Percentiles rank a stretch among this genome's conserved stretches.
phyloP scores from a whole-genome alignment of 2,888 invertebrate genomes.

The Ophion ellenae region DNA sequence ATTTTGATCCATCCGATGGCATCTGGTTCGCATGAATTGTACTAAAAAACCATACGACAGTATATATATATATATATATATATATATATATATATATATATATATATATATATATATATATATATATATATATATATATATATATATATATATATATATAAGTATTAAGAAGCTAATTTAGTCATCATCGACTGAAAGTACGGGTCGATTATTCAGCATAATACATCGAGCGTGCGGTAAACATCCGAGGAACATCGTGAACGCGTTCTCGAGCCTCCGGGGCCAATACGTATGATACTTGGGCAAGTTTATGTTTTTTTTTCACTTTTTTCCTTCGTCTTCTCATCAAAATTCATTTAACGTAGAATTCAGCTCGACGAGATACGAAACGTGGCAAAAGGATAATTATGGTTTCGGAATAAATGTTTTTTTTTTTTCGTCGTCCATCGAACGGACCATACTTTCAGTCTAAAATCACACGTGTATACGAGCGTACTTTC shows the following conservation, averaged over 20 bases:
- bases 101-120: neutral
- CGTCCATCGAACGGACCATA: neutral
- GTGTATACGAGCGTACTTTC: neutral
- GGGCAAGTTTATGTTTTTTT: constrained; percentile 10
- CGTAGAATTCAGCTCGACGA: constrained; percentile 75
- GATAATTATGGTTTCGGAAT: constrained; percentile 52
- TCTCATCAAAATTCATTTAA: constrained; percentile 81
- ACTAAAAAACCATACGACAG: too few species aligned
- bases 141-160: neutral
- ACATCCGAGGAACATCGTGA: constrained; percentile 40
- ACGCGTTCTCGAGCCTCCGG: constrained; percentile 37
- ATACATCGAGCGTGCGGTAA: constrained; percentile 33
- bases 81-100: neutral
- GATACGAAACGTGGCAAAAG: constrained; percentile 46
- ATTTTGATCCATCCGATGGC: too few species aligned
- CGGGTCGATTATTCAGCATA: constrained; percentile 48
- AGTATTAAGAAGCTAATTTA: constrained; percentile 48
- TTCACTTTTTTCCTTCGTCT: neutral
- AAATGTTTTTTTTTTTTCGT: constrained; percentile 13
- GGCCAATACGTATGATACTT: constrained; percentile 5
- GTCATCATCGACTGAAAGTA: constrained; percentile 39
- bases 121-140: too few species aligned
- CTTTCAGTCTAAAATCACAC: neutral
- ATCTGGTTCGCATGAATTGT: too few species aligned
- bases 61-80: too few species aligned